A percentile compares a stretch with the other conserved stretches of the same genome.
Conservation (phyloP, 2,888 invertebrate species). For the Steinernema carpocapsae region DNA sequence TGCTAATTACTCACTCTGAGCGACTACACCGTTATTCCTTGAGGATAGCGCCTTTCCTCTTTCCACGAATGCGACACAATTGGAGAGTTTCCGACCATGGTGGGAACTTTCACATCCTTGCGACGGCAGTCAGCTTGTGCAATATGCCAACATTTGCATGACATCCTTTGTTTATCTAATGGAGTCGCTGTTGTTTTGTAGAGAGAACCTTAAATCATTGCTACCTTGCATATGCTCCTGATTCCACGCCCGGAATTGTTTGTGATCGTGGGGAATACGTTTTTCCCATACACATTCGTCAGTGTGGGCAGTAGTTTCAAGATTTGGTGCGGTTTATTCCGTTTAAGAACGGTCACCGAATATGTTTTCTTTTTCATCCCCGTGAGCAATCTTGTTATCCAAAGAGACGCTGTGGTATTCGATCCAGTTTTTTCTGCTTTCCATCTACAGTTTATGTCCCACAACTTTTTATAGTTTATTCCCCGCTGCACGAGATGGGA, state of each 20-base stretch:
- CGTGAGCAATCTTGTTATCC: background rate
- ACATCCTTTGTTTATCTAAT: too few species aligned
- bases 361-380: background rate
- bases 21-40: too few species aligned
- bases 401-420: background rate
- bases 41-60: too few species aligned
- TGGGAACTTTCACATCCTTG: too few species aligned
- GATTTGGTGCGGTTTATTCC: background rate
- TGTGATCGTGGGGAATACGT: background rate
- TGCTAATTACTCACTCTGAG: too few species aligned
- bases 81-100: too few species aligned
- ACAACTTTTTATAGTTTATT: slow-evolving; percentile 1
- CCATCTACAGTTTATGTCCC: slow-evolving; percentile 3
- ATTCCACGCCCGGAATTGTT: background rate
- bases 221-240: background rate
- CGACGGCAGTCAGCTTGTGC: too few species aligned
- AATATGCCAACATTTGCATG: too few species aligned
- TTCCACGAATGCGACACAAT: too few species aligned
- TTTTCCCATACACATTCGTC: too few species aligned
- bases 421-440: background rate
- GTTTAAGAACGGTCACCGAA: background rate
- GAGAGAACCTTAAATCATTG: background rate
- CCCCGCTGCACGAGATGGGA: background rate
- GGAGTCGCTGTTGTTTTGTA: slow-evolving; percentile 6
- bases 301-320: too few species aligned